Evolutionary conservation across 1,140 invertebrate species (phyloP), one percentile per base, ranked within the genome.

Genomic region (Penaeus chinensis): DNA sequence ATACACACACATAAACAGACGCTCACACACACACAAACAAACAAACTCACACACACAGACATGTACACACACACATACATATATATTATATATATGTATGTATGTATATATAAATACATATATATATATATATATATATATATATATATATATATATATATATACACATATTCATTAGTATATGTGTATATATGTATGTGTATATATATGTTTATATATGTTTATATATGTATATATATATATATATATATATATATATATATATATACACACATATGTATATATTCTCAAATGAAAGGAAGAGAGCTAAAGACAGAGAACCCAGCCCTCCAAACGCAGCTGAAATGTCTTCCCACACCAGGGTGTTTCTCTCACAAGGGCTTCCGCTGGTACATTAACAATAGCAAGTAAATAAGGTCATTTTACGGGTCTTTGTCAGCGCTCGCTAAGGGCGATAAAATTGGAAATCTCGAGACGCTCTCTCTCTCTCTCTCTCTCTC

Each of bases 91-190:
- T 81, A 32, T 81, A 22, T 81, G 10, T 81, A 32, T 62, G 0
- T 81, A 8, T 81, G 0, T 62, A 13, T 54, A 2, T 81, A 10
- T 20, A 8, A 8, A 54, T 81, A 8, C 61, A 24, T 81, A 3
- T 62, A 81, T 81, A 8, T 81, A 62, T 81, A 3, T 81, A 60
- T 81, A 8, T 62, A 54, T 81, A 62, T 81, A 81, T 81, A 8
- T 81, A 81, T 81, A 3, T 81, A 62, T 81, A 3, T 81, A 62
- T 81, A 8, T 81, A 62, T 81, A 60, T 81, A 54, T 81, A 62
- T 24, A 20, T 42, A 8, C 4, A 37, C 61, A 37, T 42, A 3
- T 81, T n/a, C n/a, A n/a, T n/a, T n/a, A n/a, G 27, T 47, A 8
- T 81, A 11, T 47, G 19, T 81, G 47, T 47, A 2, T 60, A 2